Evolutionary conservation across 2,797 vertebrate genomes (phyloP), one percentile per base, ranked within the genome.

Genomic region (Knipowitschia caucasica): DNA sequence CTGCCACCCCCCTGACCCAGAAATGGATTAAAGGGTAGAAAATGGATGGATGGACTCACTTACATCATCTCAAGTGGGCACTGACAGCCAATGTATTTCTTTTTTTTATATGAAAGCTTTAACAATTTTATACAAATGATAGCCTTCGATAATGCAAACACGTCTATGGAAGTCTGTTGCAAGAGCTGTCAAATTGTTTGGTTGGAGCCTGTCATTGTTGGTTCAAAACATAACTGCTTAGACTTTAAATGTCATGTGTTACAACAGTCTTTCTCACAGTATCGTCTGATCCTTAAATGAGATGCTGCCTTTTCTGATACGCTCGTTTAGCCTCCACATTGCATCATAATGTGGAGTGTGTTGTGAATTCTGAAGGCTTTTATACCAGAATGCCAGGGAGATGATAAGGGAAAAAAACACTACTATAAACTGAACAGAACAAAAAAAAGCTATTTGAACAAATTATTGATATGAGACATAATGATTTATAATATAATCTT

Each of bases 251-350:
- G 17, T 33, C 49, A 57, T 56, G 42, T 53, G 30, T 58, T 69
- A 71, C 59, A 59, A n/a, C 15, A 56, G 64, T 23, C 23, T 14
- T 15, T 55, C 64, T 69, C 54, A 26, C 62, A 56, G 50, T 17
- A 2, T 20, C 26, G 23, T 73, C 56, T 65, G 64, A 67, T 64
- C 53, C 49, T 45, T 24, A 60, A 71, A 62, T 53, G 36, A 65
- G 39, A 58, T 35, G 44, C 53, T 43, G 34, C 50, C n/a, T 21
- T 18, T 53, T 47, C 36, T 27, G 34, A 8, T 6, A 33, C 49
- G 17, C n/a, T 31, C 29, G 45, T 53, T 53, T 60, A 51, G 38
- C 53, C 31, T 1, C 38, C 38, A 49, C n/a, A 38, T 74, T 73
- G 49, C 67, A 39, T 62, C 58, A 56, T 51, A 27, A 29, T 21